Percentiles rank a stretch among this genome's conserved stretches.
Evolutionary conservation across 2,797 vertebrate genomes (phyloP).

Genomic region (Heterohyrax brucei): DNA sequence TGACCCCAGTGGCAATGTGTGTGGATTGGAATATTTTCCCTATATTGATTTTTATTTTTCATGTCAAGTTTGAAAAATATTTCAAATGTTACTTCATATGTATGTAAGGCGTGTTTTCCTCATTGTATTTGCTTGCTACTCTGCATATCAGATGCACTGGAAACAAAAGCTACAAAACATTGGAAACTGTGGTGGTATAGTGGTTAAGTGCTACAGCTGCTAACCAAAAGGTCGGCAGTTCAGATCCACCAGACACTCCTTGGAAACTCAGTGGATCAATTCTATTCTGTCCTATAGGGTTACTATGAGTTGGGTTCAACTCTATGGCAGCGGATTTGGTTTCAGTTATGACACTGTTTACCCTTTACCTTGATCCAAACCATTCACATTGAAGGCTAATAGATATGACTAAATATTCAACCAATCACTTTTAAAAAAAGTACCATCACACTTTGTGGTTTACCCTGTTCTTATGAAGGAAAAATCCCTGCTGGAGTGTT

Average conservation of each 20-base stretch:
- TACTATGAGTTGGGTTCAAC: no score
- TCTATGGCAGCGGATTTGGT: no score
- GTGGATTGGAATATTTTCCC: constrained; percentile 60
- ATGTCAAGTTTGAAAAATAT: constrained; percentile 65
- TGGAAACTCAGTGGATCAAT: no score
- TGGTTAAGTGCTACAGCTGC: no score
- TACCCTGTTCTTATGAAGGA: constrained; percentile 35
- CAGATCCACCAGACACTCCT: no score
- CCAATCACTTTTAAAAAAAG: neutral
- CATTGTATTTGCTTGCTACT: constrained; percentile 38
- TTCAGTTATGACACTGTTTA: neutral
- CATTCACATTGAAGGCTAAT: constrained; percentile 48
- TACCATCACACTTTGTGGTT: constrained; percentile 32
- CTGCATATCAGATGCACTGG: neutral
- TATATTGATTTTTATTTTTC: constrained; percentile 68
- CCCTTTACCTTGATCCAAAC: neutral
- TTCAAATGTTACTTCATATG: neutral
- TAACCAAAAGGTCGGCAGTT: no score
- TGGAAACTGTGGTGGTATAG: no score
- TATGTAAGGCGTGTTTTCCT: neutral
- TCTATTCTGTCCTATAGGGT: no score
- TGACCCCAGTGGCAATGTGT: constrained; percentile 11
- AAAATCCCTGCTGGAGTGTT: neutral
- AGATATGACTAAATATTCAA: constrained; percentile 47
- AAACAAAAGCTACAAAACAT: constrained; percentile 38